Conservation (phyloP, 1,140 invertebrate genomes). For the Brachionus plicatilis region DNA sequence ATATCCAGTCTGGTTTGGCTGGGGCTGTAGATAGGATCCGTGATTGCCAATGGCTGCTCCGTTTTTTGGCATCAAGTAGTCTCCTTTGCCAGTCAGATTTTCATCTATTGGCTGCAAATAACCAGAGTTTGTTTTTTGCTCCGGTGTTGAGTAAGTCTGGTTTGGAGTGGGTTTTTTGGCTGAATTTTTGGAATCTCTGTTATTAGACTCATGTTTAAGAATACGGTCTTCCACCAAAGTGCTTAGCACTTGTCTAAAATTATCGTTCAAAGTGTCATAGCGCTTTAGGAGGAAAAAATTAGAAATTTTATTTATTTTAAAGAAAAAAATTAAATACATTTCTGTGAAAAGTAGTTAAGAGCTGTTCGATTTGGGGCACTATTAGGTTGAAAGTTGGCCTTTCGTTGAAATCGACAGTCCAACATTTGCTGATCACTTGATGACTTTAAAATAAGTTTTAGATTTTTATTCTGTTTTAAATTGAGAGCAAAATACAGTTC, state of each 20-base stretch:
- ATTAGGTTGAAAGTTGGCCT: slow-evolving; percentile 1
- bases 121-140: background rate
- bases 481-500: background rate
- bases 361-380: background rate
- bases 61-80: background rate
- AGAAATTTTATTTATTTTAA: background rate
- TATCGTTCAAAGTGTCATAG: background rate
- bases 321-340: background rate
- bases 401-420: background rate
- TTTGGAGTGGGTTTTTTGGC: background rate
- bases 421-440: slow-evolving; percentile 3
- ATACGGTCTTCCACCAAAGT: background rate
- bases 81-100: background rate
- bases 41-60: background rate
- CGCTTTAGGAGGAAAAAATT: background rate
- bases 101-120: background rate
- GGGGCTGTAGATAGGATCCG: background rate
- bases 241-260: background rate
- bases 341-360: slow-evolving; percentile 14
- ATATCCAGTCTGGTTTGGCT: background rate
- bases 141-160: background rate
- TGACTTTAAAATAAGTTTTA: background rate
- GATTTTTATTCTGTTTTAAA: background rate
- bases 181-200: slow-evolving; percentile 5
- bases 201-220: background rate